Evolutionary conservation across 1,140 invertebrate genomes (phyloP).

Genomic region (Lucilia sericata): DNA sequence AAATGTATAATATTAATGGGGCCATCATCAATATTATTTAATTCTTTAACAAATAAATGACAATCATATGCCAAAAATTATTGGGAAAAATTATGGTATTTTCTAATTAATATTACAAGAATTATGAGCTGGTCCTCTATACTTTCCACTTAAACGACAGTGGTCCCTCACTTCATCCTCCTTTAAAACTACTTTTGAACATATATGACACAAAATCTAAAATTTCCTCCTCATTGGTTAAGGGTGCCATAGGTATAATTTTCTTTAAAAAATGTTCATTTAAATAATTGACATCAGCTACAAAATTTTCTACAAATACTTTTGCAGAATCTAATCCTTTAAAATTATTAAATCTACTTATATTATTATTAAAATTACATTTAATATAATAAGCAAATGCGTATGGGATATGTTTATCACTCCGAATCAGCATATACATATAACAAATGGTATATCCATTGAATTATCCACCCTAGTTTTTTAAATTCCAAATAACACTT

Average conservation of each 20-base stretch:
- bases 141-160: conserved; percentile 60
- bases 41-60: conserved; percentile 63
- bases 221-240: conserved; percentile 50
- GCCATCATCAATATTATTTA: conserved; percentile 52
- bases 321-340: conserved; percentile 54
- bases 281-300: conserved; percentile 49
- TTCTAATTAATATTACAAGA: conserved; percentile 54
- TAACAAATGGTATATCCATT: conserved; percentile 54
- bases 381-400: conserved; percentile 57
- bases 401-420: conserved; percentile 59
- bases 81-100: conserved; percentile 58
- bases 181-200: conserved; percentile 49
- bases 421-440: no score
- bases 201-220: conserved; percentile 57
- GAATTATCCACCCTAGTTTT: conserved; percentile 24
- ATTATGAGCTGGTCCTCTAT: conserved; percentile 61
- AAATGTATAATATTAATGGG: conserved; percentile 62
- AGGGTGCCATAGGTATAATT: conserved; percentile 48
- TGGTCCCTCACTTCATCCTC: conserved; percentile 58
- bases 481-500: conserved; percentile 35
- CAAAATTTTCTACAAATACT: conserved; percentile 53
- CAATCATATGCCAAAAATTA: conserved; percentile 61
- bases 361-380: conserved; percentile 55
- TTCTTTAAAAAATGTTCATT: conserved; percentile 43
- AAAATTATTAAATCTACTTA: conserved; percentile 54